Percentiles rank a stretch among this genome's conserved stretches.
Conservation (phyloP, 2,113 vertebrate genomes). For the Catharus minimus region DNA sequence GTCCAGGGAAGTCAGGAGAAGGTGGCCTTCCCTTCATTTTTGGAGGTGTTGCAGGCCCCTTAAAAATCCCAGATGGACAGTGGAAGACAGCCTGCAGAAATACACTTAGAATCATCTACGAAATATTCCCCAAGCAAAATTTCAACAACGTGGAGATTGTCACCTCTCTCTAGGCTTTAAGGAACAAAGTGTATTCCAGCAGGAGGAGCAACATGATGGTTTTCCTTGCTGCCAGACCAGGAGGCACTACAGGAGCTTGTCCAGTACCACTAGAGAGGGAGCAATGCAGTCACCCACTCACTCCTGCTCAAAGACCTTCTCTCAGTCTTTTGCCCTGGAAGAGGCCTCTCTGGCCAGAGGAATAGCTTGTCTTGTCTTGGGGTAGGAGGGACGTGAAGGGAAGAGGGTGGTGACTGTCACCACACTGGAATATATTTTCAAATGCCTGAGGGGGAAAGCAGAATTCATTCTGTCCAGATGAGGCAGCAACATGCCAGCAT, state of each 20-base stretch:
- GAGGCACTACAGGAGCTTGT: background rate
- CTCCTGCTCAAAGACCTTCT: background rate
- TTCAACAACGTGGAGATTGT: background rate
- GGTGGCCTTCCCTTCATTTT: background rate
- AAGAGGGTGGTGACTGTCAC: background rate
- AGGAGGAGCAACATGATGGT: background rate
- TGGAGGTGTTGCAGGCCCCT: background rate
- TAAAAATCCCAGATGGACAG: background rate
- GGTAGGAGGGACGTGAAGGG: background rate
- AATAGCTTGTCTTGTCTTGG: background rate
- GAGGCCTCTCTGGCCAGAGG: background rate
- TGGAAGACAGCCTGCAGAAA: background rate
- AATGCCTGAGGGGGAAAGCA: background rate
- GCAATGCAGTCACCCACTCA: background rate
- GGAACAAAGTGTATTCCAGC: background rate
- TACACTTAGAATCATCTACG: background rate
- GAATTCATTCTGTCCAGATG: background rate
- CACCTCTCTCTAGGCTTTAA: background rate
- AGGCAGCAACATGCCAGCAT: accelerated
- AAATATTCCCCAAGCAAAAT: background rate
- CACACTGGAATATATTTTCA: background rate
- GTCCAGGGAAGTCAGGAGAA: background rate
- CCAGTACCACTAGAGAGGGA: accelerated
- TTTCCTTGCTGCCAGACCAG: background rate
- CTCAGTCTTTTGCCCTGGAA: background rate